Evolutionary conservation across 2,888 invertebrate species (phyloP), one percentile per base, ranked within the genome.

Genomic region (Alcis repandata): DNA sequence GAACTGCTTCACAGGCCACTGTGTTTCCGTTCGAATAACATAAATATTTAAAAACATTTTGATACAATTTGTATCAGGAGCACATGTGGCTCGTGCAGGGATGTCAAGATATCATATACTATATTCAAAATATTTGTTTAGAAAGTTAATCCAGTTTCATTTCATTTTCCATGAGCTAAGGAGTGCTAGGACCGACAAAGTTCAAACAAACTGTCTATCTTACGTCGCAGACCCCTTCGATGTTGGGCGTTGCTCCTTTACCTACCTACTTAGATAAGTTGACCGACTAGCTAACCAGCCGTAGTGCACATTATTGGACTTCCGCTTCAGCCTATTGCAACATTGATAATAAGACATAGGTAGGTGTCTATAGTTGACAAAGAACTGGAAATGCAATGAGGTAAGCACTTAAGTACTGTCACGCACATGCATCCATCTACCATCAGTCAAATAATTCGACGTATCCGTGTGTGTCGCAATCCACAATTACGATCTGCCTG

Each of bases 371-470:
- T 22, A 45, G 13, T 7, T 22, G 20, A 8, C 13, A 46, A 27
- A n/a, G n/a, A 46, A 7, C n/a, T 46, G 27, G 27, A n/a, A 13
- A 15, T 27, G 13, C 3, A 20, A 13, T 13, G 45, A 45, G 13
- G n/a, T 22, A 13, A 45, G 13, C 19, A 20, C 22, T 13, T 45
- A 45, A 15, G 40, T 40, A 1, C 19, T 19, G 19, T 11, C 20
- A 61, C 41, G 61, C 41, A 61, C 48, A 20, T 36, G 20, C 41
- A 41, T 36, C 41, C 38, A 49, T 48, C 49, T 22, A 41, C n/a
- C 41, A n/a, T 48, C 20, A 38, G 20, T 32, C 20, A 20, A 40
- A 54, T 48, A 61, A 61, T 61, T 48, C 48, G 20, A 48, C 33
- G 43, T 49, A 49, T 62, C 49, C 61, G 40, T 38, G 27, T 36